Percentiles rank a stretch among this genome's conserved stretches.
Conservation (phyloP, 2,113 vertebrate genomes). For the Heterotis niloticus region DNA sequence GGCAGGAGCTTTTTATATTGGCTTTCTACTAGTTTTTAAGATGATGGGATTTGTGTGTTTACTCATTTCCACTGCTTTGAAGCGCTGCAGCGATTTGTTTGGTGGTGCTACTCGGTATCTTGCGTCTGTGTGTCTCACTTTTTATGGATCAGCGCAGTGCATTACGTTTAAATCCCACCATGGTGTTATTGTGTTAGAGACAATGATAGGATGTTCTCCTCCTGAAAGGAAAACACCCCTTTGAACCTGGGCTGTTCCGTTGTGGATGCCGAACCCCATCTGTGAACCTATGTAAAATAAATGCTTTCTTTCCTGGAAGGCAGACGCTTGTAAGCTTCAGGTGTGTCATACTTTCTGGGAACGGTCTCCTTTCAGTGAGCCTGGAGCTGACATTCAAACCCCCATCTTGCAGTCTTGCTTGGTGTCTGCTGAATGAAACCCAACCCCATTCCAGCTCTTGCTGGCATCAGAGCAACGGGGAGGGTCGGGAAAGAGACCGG, state of each 20-base stretch:
- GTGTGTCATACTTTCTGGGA: neutral
- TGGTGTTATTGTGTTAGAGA: constrained; percentile 32
- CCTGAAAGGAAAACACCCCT: constrained; percentile 36
- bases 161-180: constrained; percentile 3
- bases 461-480: too few species aligned
- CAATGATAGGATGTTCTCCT: constrained; percentile 41
- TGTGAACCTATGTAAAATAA: constrained; percentile 24
- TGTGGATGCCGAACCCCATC: constrained; percentile 24
- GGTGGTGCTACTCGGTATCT: neutral
- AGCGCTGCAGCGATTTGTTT: neutral
- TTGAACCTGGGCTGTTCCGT: constrained; percentile 29
- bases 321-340: neutral
- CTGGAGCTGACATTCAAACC: neutral
- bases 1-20: neutral
- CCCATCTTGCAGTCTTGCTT: neutral
- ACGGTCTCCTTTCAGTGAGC: neutral
- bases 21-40: neutral
- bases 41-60: neutral
- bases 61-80: neutral
- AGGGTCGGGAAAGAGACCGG: too few species aligned
- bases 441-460: neutral
- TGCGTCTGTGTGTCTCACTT: neutral
- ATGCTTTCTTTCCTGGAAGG: constrained; percentile 19
- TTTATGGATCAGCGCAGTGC: neutral
- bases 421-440: neutral